Conservation (phyloP, 2,113 vertebrate species). For the Mirounga angustirostris region DNA sequence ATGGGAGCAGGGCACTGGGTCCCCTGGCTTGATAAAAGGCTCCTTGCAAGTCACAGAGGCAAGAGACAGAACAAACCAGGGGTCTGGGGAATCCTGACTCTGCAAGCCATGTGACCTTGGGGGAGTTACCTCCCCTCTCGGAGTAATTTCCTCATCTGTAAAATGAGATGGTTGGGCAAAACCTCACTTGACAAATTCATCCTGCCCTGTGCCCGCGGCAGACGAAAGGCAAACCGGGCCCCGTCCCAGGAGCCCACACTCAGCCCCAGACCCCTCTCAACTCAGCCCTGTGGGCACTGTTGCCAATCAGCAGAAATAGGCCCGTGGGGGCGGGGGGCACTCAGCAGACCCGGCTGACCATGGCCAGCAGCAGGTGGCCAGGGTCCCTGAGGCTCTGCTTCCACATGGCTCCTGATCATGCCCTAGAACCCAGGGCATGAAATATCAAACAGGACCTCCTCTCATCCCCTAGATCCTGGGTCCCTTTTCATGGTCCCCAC, state of each 20-base stretch:
- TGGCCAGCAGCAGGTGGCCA: not conserved
- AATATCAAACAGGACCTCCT: not conserved
- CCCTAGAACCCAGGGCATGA: not conserved
- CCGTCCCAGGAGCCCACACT: not conserved
- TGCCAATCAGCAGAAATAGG: not conserved
- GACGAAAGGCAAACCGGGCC: not conserved
- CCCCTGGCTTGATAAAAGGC: not conserved
- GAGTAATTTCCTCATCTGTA: not conserved
- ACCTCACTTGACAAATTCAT: not conserved
- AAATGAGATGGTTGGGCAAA: not conserved
- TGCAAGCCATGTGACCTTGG: not conserved
- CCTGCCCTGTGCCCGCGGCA: not conserved
- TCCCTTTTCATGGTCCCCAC: not conserved
- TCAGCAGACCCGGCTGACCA: not conserved
- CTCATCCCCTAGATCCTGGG: fast-evolving
- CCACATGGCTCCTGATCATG: not conserved
- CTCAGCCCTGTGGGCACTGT: not conserved
- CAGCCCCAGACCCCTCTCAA: not conserved
- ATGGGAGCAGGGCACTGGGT: too few relatives aligned
- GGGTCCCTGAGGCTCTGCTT: not conserved
- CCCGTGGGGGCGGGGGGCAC: not conserved
- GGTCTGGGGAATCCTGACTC: not conserved
- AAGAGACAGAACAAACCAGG: not conserved
- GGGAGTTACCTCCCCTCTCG: not conserved
- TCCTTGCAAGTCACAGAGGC: not conserved